Conservation (phyloP, 2,797 vertebrate species). For the Catamblyrhynchus diadema region DNA sequence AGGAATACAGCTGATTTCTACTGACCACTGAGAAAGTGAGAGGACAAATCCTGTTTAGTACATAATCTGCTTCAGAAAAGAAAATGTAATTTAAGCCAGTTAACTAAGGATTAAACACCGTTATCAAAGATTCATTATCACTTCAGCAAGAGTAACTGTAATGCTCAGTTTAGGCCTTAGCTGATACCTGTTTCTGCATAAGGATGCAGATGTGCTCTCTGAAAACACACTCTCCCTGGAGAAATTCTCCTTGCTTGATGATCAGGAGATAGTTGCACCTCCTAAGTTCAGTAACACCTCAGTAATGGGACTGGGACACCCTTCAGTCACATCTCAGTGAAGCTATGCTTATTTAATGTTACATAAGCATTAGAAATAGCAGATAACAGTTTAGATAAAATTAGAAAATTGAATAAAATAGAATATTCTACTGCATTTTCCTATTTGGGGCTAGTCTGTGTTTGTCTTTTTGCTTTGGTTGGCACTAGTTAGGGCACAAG, state of each 20-base stretch:
- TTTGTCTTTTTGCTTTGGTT: background rate
- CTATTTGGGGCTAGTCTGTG: background rate
- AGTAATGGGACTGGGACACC: background rate
- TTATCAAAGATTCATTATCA: background rate
- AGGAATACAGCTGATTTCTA: background rate
- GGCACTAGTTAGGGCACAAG: background rate
- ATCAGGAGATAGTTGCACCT: background rate
- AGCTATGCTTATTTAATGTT: background rate
- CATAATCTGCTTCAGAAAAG: background rate
- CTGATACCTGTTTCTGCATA: background rate
- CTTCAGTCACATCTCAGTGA: background rate
- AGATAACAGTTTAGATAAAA: background rate
- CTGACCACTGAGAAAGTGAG: background rate
- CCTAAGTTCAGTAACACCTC: background rate
- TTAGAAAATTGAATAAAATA: background rate
- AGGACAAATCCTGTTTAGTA: background rate
- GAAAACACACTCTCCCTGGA: background rate
- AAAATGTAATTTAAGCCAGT: background rate
- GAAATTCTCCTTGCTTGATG: background rate
- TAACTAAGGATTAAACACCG: constrained; percentile 11
- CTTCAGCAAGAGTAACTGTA: background rate
- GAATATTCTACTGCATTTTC: background rate
- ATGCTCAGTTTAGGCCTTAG: background rate
- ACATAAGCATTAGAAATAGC: background rate
- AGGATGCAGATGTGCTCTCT: background rate